Conservation (phyloP, 2,113 vertebrate species). For the Bombycilla garrulus region DNA sequence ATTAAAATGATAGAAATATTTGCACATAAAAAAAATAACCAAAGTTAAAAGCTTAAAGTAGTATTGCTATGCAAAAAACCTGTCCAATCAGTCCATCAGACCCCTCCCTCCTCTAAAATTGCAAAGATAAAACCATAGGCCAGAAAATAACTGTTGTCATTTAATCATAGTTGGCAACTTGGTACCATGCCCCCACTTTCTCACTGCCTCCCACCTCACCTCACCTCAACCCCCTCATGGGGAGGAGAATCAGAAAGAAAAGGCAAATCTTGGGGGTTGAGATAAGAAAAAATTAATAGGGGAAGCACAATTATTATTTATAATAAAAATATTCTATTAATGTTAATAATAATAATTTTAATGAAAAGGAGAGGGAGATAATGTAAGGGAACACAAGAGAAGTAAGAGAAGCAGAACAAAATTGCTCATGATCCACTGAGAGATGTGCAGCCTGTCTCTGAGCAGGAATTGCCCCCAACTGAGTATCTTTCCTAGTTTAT, state of each 20-base stretch:
- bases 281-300: background rate
- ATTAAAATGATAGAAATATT: background rate
- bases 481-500: background rate
- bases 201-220: no score
- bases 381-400: background rate
- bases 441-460: background rate
- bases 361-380: background rate
- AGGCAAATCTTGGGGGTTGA: background rate
- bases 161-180: background rate
- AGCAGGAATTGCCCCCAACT: background rate
- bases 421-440: background rate
- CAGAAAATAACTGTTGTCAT: background rate
- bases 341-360: background rate
- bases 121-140: background rate
- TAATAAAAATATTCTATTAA: background rate
- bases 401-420: background rate
- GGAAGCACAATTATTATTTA: background rate
- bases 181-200: no score
- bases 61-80: background rate
- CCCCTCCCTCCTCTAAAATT: background rate
- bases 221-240: fast-evolving
- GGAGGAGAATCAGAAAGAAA: background rate
- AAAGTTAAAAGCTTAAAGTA: background rate
- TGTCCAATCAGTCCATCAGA: background rate
- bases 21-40: background rate